Base-by-base conservation (phyloP, 2,888 invertebrate genomes). In the Epicampocera succincta region DNA sequence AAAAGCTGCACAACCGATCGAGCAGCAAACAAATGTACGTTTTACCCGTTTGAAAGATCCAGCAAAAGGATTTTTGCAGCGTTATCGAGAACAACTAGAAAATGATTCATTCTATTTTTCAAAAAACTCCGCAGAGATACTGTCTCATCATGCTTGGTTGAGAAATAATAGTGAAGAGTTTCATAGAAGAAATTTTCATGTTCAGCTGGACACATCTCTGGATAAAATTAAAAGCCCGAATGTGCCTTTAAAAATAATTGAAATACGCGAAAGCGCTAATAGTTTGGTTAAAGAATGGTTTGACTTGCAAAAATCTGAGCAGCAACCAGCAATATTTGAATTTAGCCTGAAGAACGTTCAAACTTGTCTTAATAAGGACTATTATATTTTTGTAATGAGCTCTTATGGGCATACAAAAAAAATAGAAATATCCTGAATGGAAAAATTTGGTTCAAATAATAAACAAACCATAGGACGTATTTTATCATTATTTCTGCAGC, bases 51-150 rank as follows among this genome's bases (percentile, higher is more conserved):
- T 91, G 0, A 90, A 88, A 52, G 65, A 77, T 46, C 76, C 80
- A 1, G 52, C 76, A 0, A 85, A 85, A 71, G 85, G 85, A 3
- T 89, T 88, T 48, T 78, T 91, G 65, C 86, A 89, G 25, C 90
- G 89, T 61, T 91, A 91, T 84, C 90, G 89, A 61, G 87, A 87
- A 15, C 91, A 91, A 74, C 87, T 89, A 21, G 83, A 85, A 48
- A 87, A 87, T 83, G 91, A 91, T 83, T 87, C 87, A 50, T 90
- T 89, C 79, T 91, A 88, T 78, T 91, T 91, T 66, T 86, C 89
- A 0, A 83, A 85, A 71, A 91, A 89, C 50, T 91, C 91, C 69
- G 89, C 88, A 9, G 83, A 89, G 0, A 90, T 90, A 42, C 84
- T 91, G 15, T 87, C 86, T 11, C 84, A 88, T 46, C 91, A 91